Evolutionary conservation across 2,888 invertebrate species (phyloP).

Genomic region (Fabriciana adippe): DNA sequence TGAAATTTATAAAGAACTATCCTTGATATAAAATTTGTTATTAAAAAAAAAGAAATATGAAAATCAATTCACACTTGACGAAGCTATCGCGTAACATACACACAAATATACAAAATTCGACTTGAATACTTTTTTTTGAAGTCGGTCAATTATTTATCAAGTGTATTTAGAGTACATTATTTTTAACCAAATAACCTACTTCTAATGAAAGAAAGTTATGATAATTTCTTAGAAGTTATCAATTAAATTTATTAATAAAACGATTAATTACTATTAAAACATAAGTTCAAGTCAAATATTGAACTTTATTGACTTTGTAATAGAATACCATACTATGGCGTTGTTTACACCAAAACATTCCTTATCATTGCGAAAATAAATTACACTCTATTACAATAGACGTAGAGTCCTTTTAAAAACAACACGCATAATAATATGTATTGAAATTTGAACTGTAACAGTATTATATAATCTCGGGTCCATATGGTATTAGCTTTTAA

Average conservation of each 20-base stretch:
- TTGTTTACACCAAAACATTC: background rate
- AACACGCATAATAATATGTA: constrained; percentile 52
- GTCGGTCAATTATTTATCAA: too few relatives aligned
- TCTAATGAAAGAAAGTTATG: constrained; percentile 12
- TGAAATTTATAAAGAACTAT: too few relatives aligned
- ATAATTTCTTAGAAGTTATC: constrained; percentile 16
- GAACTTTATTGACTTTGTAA: constrained; percentile 3
- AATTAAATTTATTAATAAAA: constrained; percentile 16
- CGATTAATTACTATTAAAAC: constrained; percentile 2
- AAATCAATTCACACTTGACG: too few relatives aligned
- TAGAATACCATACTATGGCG: background rate
- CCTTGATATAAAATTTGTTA: too few relatives aligned
- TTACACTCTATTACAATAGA: constrained; percentile 54
- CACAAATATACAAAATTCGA: too few relatives aligned
- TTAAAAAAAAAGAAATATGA: too few relatives aligned
- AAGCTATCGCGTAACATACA: too few relatives aligned
- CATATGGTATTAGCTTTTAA: constrained; percentile 60
- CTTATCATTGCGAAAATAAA: constrained; percentile 47
- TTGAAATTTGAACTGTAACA: constrained; percentile 57
- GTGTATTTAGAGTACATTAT: too few relatives aligned
- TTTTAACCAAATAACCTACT: too few relatives aligned
- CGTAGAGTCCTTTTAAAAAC: constrained; percentile 61
- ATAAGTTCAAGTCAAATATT: background rate
- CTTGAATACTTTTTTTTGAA: too few relatives aligned
- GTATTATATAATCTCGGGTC: constrained; percentile 54